Conservation (phyloP, 30 jellyfish, hydroid and myxozoan genomes). For the Nemopilema nomurai region DNA sequence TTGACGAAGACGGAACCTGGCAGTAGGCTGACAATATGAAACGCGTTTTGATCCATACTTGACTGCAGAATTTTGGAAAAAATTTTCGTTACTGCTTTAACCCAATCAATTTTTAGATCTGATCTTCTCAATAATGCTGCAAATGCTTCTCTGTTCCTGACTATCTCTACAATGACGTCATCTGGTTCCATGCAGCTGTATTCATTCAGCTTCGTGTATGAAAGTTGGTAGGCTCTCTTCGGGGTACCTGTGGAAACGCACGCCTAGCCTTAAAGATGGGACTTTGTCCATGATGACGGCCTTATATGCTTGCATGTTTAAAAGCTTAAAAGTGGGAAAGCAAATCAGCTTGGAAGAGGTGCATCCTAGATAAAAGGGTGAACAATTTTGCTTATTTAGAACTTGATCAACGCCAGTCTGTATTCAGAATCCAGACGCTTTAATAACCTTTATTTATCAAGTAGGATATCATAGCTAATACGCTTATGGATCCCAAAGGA, state of each 20-base stretch:
- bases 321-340: too few relatives aligned
- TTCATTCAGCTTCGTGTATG: not conserved
- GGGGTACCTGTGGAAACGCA: not conserved
- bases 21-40: conserved; percentile 9
- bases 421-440: too few relatives aligned
- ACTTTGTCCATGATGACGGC: not conserved
- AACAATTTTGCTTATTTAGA: too few relatives aligned
- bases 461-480: too few relatives aligned
- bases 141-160: conserved; percentile 3
- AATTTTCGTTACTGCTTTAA: conserved; percentile 10
- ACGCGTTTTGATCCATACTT: not conserved
- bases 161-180: not conserved
- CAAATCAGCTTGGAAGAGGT: too few relatives aligned
- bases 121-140: not conserved
- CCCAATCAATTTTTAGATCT: conserved; percentile 10
- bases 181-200: conserved; percentile 20
- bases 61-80: conserved; percentile 1
- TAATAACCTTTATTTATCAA: too few relatives aligned
- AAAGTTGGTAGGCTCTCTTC: not conserved
- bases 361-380: too few relatives aligned
- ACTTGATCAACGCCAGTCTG: too few relatives aligned
- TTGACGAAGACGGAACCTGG: conserved; percentile 17
- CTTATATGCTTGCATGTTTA: too few relatives aligned
- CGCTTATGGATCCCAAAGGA: too few relatives aligned
- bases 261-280: not conserved